Base-by-base conservation (phyloP, 2,113 vertebrate genomes). In the Leucopsar rothschildi region DNA sequence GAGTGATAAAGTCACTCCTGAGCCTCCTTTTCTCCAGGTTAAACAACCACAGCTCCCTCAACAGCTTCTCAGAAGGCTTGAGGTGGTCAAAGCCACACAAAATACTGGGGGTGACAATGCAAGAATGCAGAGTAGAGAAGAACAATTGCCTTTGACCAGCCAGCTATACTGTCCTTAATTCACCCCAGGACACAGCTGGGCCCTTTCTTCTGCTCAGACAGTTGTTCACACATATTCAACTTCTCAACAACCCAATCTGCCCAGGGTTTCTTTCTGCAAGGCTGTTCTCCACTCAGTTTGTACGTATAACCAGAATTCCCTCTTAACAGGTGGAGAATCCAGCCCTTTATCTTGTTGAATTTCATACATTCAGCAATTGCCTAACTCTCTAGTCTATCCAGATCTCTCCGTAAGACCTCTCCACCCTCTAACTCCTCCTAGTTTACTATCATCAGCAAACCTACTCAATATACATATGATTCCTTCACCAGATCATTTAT, bases 371-470 rank as follows among this genome's bases (percentile, higher is more conserved):
- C 53, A 5, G 7, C 0, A 1, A 57, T 21, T 40, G 3, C 3
- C 8, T 25, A 63, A 17, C 7, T 76, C 31, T 71, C 9, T 5
- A 52, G 10, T 31, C n/a, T 65, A 31, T 52, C 33, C 37, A 85
- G 29, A 65, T 15, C 15, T 70, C 50, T 33, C 37, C 65, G 9
- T 40, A 86, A 75, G 31, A 7, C 31, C 19, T 78, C 21, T 44
- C 11, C 42, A n/a, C 4, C 20, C 21, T 23, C 0, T 0, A 42
- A n/a, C 14, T 66, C 14, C 23, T 79, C 10, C 19, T 71, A 57
- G 21, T 29, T 82, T 53, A 57, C 19, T 59, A 44, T 61, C 3
- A 45, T 16, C 25, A 64, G 12, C 25, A 60, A 75, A 64, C 8
- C 35, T 73, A 23, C 7, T 59, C n/a, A 13, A 71, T 23, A 49